Evolutionary conservation across 2,113 vertebrate genomes (phyloP), one percentile per base, ranked within the genome.

Genomic region (Trichomycterus rosablanca): DNA sequence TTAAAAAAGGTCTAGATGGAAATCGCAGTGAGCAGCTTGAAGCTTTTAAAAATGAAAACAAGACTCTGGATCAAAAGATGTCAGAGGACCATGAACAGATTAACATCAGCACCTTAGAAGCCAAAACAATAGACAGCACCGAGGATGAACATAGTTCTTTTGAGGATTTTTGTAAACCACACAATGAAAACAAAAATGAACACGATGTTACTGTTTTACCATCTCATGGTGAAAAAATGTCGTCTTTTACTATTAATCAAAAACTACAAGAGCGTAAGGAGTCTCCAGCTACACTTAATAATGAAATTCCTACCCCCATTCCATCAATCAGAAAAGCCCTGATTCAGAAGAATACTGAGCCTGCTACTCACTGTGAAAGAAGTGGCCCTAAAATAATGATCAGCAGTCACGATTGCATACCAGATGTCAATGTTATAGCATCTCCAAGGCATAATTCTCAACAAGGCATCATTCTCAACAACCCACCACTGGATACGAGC

Each of bases 291-390:
- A 24, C 65, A 20, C 56, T 32, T 1, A 39, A 49, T 53, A 65
- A 69, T 3, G 11, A 54, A 44, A 52, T 7, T 14, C 32, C 16
- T 59, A 32, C 48, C n/a, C 65, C 50, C 37, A 24, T 58, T 32
- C 20, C 63, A 4, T 19, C 51, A 32, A 16, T 26, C 9, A 68
- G 40, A 40, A 59, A 50, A 5, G 32, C 37, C 8, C 30, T 26
- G 5, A 66, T 49, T 65, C 42, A 22, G 65, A 59, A 74, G 30
- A 46, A 74, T 2, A 50, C 50, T 23, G 54, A 7, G 10, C 28
- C 64, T 28, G 49, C 48, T 61, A 79, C 73, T 46, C 74, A 90
- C 52, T 84, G 45, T 40, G 77, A 82, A 58, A 79, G 70, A 67
- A 46, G 57, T 59, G 28, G 34, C 3, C 7, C 76, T 32, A 74